phyloP scores from a whole-genome alignment of 1,140 invertebrate genomes.

The Sitophilus oryzae region DNA sequence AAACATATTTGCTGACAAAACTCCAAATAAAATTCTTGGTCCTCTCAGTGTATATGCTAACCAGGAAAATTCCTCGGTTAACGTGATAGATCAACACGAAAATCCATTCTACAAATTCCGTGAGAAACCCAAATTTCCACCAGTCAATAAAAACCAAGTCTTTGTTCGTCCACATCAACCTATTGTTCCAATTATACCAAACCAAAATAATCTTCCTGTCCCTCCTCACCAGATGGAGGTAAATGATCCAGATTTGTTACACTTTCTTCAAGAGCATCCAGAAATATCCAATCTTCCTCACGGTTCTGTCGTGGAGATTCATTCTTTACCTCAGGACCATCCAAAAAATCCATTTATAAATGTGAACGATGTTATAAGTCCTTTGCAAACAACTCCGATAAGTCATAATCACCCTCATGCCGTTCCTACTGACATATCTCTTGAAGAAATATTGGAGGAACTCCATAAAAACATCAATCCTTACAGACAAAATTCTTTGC shows the following conservation, averaged over 20 bases:
- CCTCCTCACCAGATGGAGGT: slow-evolving; percentile 21
- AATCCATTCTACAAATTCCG: slow-evolving; percentile 32
- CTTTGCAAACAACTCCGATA: slow-evolving; percentile 6
- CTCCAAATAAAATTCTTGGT: slow-evolving; percentile 37
- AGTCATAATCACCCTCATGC: neutral
- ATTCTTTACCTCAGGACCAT: slow-evolving; percentile 25
- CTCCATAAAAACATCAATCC: slow-evolving; percentile 34
- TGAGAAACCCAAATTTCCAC: slow-evolving; percentile 1
- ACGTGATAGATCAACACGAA: slow-evolving; percentile 27
- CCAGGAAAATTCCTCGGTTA: slow-evolving; percentile 10
- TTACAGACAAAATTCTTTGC: slow-evolving; percentile 6
- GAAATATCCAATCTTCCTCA: slow-evolving; percentile 40
- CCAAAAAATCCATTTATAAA: neutral
- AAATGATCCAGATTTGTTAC: slow-evolving; percentile 37
- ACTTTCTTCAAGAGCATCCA: slow-evolving; percentile 41
- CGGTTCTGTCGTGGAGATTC: slow-evolving; percentile 41
- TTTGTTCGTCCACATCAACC: neutral
- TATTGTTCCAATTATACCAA: neutral
- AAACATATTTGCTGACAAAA: slow-evolving; percentile 29
- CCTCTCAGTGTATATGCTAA: slow-evolving; percentile 39
- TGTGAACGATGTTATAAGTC: slow-evolving; percentile 5
- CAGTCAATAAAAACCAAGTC: slow-evolving; percentile 8
- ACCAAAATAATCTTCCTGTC: neutral
- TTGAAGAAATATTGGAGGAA: slow-evolving; percentile 40
- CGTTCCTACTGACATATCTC: slow-evolving; percentile 28